Base-by-base conservation (phyloP, 2,113 vertebrate genomes). In the Phylloscopus whistleri region DNA sequence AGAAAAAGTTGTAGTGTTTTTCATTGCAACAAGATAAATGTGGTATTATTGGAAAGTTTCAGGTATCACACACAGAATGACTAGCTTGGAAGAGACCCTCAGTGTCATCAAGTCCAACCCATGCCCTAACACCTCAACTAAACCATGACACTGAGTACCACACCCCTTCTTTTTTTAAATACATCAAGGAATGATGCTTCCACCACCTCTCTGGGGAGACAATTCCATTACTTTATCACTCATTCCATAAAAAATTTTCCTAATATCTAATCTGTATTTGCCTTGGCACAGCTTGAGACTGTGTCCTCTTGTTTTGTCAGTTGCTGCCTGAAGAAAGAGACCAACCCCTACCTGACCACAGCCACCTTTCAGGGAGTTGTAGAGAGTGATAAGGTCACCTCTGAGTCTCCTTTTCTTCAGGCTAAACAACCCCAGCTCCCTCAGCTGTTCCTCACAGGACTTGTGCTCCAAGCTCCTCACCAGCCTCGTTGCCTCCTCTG, bases 251-350 rank as follows among this genome's bases (percentile, higher is more conserved):
- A 26, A 41, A 3, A 1, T 12, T 48, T 76, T 49, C 16, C 44
- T 73, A 14, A 39, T 39, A 26, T 9, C 28, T 12, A 26, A 3
- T 16, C 16, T 62, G 1, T 49, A 26, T 60, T 49, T 49, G 21
- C n/a, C n/a, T 49, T 60, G n/a, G 4, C 1, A 1, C 44, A 24
- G 3, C 16, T 46, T 11, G 4, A 39, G 11, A 24, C 16, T 48
- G 7, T 11, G 16, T 14, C 21, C 56, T 37, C n/a, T n/a, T n/a
- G n/a, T n/a, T n/a, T n/a, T n/a, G n/a, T n/a, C n/a, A n/a, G n/a
- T n/a, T n/a, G n/a, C n/a, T n/a, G n/a, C n/a, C n/a, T n/a, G n/a
- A n/a, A n/a, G n/a, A n/a, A n/a, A n/a, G n/a, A n/a, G n/a, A n/a
- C n/a, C n/a, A n/a, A n/a, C n/a, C n/a, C n/a, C n/a, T n/a, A n/a